Base-by-base conservation (phyloP, 1,140 invertebrate genomes). In the Acyrthosiphon pisum region DNA sequence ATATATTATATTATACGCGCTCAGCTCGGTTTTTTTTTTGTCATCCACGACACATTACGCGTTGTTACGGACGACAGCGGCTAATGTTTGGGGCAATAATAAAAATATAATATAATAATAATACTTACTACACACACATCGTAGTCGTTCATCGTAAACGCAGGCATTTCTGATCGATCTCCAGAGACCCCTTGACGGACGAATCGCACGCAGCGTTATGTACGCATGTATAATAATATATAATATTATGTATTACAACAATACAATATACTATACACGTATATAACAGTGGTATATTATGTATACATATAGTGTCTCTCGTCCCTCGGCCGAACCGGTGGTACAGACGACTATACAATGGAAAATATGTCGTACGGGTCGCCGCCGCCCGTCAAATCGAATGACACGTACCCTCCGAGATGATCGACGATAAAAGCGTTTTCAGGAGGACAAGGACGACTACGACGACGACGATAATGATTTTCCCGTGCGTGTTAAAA, bases 81-180 rank as follows among this genome's bases (percentile, higher is more conserved):
- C 60, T 76, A 76, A 76, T 76, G 60, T 76, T 76, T 76, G 60
- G 60, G 60, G 6, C 60, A 76, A 76, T n/a, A 76, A 76, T 76
- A 76, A 76, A 76, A 76, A 18, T 76, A 76, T 76, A 76, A n/a
- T 76, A 53, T 53, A 53, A 53, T 53, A 53, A 86, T 41, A n/a
- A 88, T 35, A 50, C n/a, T 37, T 35, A 50, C 50, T 9, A 50
- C 26, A 30, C 46, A 46, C 46, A n/a, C n/a, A 9, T 86, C 23
- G 41, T 46, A 1, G 26, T 86, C 9, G 8, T 14, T 30, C 11
- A 9, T 60, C 37, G 11, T 60, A 56, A 41, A 90, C 37, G 37
- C 37, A 76, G 60, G n/a, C 30, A 60, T 90, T 88, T 60, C 88
- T 56, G 88, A 92, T 92, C 68, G 60, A 92, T 92, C 91, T 92